Percentiles rank a stretch among this genome's conserved stretches.
phyloP scores from a whole-genome alignment of 2,113 vertebrate species.

The Misgurnus mizolepis region DNA sequence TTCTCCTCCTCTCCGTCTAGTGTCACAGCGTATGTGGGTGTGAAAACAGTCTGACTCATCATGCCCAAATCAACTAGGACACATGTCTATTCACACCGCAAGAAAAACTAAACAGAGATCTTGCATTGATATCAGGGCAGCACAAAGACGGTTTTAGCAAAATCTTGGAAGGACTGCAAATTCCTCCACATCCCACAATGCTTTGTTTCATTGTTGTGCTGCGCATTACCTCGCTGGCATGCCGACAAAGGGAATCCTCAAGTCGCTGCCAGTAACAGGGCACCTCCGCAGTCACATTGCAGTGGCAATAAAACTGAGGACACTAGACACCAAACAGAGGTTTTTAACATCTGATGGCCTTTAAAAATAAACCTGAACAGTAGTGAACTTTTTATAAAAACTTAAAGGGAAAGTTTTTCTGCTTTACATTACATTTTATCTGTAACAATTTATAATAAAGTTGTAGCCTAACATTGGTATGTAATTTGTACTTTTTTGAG shows the following conservation, averaged over 20 bases:
- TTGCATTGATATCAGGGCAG: constrained; percentile 26
- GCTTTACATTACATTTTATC: too few species aligned
- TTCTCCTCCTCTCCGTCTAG: background rate
- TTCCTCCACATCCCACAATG: constrained; percentile 43
- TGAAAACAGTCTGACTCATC: constrained; percentile 28
- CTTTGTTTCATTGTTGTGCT: constrained; percentile 31
- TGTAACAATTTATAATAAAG: too few species aligned
- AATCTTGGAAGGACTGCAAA: constrained; percentile 24
- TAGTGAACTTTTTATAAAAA: background rate
- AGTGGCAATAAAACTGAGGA: background rate
- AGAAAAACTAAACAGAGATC: constrained; percentile 36
- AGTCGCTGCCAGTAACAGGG: background rate
- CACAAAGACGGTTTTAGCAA: constrained; percentile 33
- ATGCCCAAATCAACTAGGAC: background rate
- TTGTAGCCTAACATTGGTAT: too few species aligned
- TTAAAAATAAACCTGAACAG: background rate
- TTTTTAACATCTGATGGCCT: background rate
- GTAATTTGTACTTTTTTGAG: too few species aligned
- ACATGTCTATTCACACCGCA: constrained; percentile 15
- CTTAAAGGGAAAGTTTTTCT: background rate
- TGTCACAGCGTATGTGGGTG: constrained; percentile 11
- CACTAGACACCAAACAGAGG: background rate
- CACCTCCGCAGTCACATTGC: constrained; percentile 8
- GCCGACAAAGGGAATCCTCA: constrained; percentile 27
- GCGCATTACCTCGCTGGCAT: background rate